These are phyloP conservation scores for Scolopax rusticola DNA, from an alignment of 2,797 vertebrate genomes.

Conservation along the genomic window DNA sequence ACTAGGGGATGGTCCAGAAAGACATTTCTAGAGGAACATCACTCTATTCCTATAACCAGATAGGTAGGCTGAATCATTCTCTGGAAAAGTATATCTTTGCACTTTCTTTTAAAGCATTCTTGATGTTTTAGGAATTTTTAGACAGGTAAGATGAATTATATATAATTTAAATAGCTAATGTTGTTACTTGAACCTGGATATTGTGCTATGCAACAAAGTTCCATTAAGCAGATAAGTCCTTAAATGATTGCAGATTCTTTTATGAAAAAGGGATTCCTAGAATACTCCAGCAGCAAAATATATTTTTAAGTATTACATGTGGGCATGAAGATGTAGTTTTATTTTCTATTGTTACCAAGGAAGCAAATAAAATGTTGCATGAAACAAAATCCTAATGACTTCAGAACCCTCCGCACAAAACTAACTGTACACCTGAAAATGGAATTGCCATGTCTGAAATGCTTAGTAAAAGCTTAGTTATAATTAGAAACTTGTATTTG, in stretches of 20 bases:
- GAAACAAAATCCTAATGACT: neutral
- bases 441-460: neutral
- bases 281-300: neutral
- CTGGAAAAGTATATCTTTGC: neutral
- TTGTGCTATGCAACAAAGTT: neutral
- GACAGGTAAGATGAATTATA: neutral
- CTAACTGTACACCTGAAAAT: neutral
- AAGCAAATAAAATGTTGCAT: neutral
- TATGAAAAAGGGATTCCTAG: neutral
- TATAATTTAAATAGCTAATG: neutral
- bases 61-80: neutral
- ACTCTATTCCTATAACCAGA: neutral
- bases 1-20: accelerated
- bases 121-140: neutral
- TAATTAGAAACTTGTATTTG: neutral
- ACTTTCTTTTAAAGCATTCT: neutral
- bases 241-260: neutral
- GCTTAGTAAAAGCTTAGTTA: neutral
- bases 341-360: constrained; percentile 34
- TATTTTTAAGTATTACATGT: neutral
- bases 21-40: neutral
- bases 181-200: neutral
- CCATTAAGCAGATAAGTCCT: neutral
- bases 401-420: neutral
- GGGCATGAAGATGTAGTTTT: constrained; percentile 3